Conservation (phyloP, 2,888 invertebrate species). For the Nephrotoma flavescens region DNA sequence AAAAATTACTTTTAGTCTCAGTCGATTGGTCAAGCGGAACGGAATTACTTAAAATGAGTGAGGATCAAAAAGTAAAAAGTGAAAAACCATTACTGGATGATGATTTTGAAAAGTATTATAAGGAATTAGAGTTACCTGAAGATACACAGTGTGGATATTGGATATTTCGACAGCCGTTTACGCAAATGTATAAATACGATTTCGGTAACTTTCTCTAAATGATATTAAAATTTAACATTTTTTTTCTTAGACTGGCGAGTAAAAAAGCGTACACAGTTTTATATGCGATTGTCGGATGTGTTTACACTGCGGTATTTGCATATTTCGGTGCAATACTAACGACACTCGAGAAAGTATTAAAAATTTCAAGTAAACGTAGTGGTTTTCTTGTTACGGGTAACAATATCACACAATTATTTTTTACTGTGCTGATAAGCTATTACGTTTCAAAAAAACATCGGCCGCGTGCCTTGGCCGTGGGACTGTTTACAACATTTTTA, state of each 20-base stretch:
- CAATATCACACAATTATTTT: slow-evolving; percentile 38
- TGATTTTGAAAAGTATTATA: not conserved
- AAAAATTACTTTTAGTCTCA: not conserved
- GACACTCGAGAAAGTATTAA: slow-evolving; percentile 38
- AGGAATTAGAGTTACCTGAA: slow-evolving; percentile 25
- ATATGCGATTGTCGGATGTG: slow-evolving; percentile 42
- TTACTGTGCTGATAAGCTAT: slow-evolving; percentile 35
- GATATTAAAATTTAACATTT: not conserved
- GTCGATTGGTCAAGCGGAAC: not conserved
- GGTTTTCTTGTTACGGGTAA: slow-evolving; percentile 41
- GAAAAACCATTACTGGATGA: not conserved
- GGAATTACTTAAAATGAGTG: not conserved
- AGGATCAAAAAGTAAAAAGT: not conserved
- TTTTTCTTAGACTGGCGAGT: slow-evolving; percentile 34
- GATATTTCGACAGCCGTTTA: slow-evolving; percentile 33
- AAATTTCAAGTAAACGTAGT: slow-evolving; percentile 37
- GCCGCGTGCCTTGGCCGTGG: slow-evolving; percentile 38
- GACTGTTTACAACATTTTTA: slow-evolving; percentile 33
- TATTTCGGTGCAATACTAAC: slow-evolving; percentile 40
- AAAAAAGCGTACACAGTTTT: slow-evolving; percentile 41
- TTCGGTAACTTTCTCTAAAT: not conserved
- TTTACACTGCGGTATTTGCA: slow-evolving; percentile 40
- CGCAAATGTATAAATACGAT: slow-evolving; percentile 28
- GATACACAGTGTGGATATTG: slow-evolving; percentile 42
- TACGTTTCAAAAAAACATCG: slow-evolving; percentile 38